A percentile compares a stretch with the other conserved stretches of the same genome.
phyloP scores from a whole-genome alignment of 2,113 vertebrate genomes.

The Eupsittula cactorum region DNA sequence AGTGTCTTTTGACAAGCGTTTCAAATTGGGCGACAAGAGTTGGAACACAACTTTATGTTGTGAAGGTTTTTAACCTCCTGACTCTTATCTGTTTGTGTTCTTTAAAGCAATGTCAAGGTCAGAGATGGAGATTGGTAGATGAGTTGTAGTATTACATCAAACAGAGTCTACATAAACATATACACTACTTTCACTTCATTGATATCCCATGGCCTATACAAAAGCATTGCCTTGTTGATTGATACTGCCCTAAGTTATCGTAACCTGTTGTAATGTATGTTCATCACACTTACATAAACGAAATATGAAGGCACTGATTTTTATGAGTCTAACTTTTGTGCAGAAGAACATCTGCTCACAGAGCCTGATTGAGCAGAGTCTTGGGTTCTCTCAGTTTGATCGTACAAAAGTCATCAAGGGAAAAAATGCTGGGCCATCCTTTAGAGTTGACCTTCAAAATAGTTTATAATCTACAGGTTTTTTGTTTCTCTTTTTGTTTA shows the following conservation, averaged over 20 bases:
- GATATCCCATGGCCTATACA: not conserved
- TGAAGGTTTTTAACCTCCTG: conserved; percentile 11
- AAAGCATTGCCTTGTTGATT: not conserved
- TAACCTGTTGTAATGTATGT: not conserved
- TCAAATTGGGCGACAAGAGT: not conserved
- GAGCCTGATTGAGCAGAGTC: not conserved
- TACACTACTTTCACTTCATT: not conserved
- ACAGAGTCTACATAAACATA: not conserved
- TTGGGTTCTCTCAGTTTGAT: not conserved
- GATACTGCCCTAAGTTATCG: not conserved
- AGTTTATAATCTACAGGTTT: not conserved
- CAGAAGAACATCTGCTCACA: not conserved
- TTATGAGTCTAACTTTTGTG: not conserved
- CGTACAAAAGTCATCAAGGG: not conserved
- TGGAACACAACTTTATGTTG: not conserved
- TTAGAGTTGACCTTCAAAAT: not conserved
- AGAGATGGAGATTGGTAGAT: not conserved
- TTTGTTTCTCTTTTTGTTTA: not conserved
- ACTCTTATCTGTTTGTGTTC: conserved; percentile 40
- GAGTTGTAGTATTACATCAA: conserved; percentile 55
- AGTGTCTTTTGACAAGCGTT: not conserved
- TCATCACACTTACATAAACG: not conserved
- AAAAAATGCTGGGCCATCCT: not conserved
- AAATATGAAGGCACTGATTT: not conserved
- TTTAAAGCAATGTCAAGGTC: conserved; percentile 33